Base-by-base conservation (phyloP, 2,113 vertebrate species). In the Muscicapa adusta region DNA sequence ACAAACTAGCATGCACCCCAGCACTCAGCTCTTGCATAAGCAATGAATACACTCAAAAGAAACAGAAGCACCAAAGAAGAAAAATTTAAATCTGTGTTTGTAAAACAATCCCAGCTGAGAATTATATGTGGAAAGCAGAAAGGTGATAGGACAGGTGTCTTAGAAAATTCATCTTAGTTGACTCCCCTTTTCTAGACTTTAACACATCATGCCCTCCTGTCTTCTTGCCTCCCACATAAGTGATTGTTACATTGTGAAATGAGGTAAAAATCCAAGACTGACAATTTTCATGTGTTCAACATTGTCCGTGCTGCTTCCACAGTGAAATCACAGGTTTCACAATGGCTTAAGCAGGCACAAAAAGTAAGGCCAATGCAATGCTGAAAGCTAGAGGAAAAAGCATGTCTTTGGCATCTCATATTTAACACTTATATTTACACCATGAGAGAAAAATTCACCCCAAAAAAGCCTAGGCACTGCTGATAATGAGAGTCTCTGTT, bases 361-460 rank as follows among this genome's bases (percentile, higher is more conserved):
- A 78, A 87, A 54, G 10, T 62, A 23, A 73, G 62, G 33, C 62
- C 51, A 50, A 61, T 34, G 25, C 58, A 90, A 50, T 1, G 7
- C 12, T 54, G 54, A 85, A 82, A 81, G 33, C n/a, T 38, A 31
- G 1, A 88, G 57, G 31, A n/a, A 89, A 87, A 91, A 58, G 5
- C 40, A 12, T 12, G 36, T 34, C 28, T 89, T 58, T 29, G 93
- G 34, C 66, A 95, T 82, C 91, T 96, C 75, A 22, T 70, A 65
- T 80, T 89, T 96, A 95, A 97, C 85, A 88, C 72, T 70, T 63
- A 12, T 85, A 84, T 94, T 96, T 97, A 92, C 86, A 88, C 34
- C 48, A 85, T 13, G 68, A 94, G 57, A 96, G 87, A 89, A 97
- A 89, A 93, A 70, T 40, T 83, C 76, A 86, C 74, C 73, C 77